A percentile compares a stretch with the other conserved stretches of the same genome.
Evolutionary conservation across 1,140 invertebrate genomes (phyloP).

Genomic region (Radopholus similis): DNA sequence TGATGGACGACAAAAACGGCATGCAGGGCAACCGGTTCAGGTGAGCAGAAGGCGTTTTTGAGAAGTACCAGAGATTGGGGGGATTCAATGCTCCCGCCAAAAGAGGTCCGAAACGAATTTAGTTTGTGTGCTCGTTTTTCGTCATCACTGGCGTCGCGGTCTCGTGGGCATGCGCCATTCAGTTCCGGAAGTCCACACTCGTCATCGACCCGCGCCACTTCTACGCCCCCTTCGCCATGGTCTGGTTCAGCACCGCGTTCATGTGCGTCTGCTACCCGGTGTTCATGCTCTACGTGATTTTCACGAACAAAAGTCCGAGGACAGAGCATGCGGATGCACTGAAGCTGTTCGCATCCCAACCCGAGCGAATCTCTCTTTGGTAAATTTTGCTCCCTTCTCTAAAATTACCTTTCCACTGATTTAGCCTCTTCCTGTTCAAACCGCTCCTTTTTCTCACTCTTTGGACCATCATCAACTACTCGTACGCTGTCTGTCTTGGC

Average conservation of each 20-base stretch:
- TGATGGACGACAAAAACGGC: no score
- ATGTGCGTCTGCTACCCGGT: conserved; percentile 56
- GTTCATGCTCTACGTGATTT: conserved; percentile 45
- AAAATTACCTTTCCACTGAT: neutral
- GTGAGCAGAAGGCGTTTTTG: no score
- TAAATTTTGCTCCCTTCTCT: conserved; percentile 15
- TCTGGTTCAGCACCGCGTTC: conserved; percentile 58
- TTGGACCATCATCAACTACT: conserved; percentile 54
- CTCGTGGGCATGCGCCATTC: conserved; percentile 51
- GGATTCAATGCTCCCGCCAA: no score
- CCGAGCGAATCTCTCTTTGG: conserved; percentile 12
- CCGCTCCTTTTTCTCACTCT: conserved; percentile 48
- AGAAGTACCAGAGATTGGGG: no score
- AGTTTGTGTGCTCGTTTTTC: conserved; percentile 8
- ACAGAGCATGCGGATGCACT: conserved; percentile 25
- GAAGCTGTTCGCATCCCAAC: conserved; percentile 21
- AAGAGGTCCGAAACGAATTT: no score
- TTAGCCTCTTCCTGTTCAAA: conserved; percentile 27
- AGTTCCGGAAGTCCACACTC: conserved; percentile 53
- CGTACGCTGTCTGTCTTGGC: conserved; percentile 44
- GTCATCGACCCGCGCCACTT: conserved; percentile 42
- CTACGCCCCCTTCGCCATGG: conserved; percentile 53
- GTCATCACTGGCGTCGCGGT: conserved; percentile 35
- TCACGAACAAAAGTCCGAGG: conserved; percentile 7
- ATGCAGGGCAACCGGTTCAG: no score